Conservation (phyloP, 2,888 invertebrate genomes). For the Cyclophora albipunctata region DNA sequence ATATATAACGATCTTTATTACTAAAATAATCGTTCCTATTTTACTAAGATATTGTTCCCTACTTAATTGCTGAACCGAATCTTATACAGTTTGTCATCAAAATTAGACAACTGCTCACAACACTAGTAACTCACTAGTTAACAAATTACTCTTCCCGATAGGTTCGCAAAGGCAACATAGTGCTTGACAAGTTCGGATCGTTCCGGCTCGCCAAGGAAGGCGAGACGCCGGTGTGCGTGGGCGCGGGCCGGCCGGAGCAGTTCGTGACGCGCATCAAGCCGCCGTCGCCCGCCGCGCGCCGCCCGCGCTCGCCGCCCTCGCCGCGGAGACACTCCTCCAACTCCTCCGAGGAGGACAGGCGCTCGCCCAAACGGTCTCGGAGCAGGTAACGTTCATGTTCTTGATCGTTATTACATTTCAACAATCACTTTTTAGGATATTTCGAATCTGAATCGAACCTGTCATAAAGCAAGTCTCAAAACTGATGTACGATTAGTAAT, state of each 20-base stretch:
- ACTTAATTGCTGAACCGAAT: too few relatives aligned
- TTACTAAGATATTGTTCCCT: too few relatives aligned
- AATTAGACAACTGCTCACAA: too few relatives aligned
- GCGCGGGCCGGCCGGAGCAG: constrained; percentile 68
- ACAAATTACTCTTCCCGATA: constrained; percentile 12
- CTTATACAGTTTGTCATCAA: too few relatives aligned
- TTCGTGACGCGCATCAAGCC: constrained; percentile 69
- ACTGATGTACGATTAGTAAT: background rate
- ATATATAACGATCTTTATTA: too few relatives aligned
- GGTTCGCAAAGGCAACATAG: constrained; percentile 76
- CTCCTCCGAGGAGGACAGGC: constrained; percentile 52
- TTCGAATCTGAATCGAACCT: too few relatives aligned
- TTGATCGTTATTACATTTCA: background rate
- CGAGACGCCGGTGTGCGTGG: constrained; percentile 63
- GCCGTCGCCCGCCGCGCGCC: constrained; percentile 50
- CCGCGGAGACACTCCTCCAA: constrained; percentile 66
- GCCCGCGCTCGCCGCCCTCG: constrained; percentile 62
- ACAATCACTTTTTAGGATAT: too few relatives aligned
- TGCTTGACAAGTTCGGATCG: constrained; percentile 83
- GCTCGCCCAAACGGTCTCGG: constrained; percentile 51
- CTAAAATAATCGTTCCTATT: too few relatives aligned
- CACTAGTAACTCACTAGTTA: background rate
- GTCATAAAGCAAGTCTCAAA: too few relatives aligned
- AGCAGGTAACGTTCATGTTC: constrained; percentile 43
- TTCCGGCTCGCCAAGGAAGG: constrained; percentile 79